Evolutionary conservation across 1,140 invertebrate genomes (phyloP), one percentile per base, ranked within the genome.

Genomic region (Heliconius nattereri): DNA sequence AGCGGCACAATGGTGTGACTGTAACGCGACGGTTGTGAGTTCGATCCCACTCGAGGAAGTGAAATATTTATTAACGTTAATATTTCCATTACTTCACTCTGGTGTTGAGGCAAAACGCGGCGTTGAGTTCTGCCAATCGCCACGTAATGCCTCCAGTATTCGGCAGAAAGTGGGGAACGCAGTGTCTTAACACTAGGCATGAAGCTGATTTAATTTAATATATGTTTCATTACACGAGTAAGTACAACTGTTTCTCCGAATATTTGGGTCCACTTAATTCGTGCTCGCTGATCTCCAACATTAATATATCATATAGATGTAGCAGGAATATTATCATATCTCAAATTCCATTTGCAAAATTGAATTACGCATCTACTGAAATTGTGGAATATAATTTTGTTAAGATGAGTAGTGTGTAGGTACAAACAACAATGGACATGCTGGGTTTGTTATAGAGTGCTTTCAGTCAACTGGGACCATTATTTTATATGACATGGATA

Each of bases 371-470:
- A 32, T 26, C 32, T 49, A 45, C 3, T 74, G 57, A 54, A 71
- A 79, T 40, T 75, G 54, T 79, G 9, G 37, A 40, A 57, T 49
- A 54, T 66, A 40, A 74, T 79, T 45, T 74, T 74, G 71, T 79
- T 70, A 75, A 79, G 78, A 78, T 70, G 52, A 71, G 52, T 71
- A 75, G 60, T 74, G 35, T 57, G 40, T 71, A 72, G 57, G n/a
- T 71, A 70, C 52, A 75, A 70, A 82, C 78, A 70, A 82, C 76
- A 84, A 82, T 76, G 78, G 78, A 82, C 19, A 73, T 71, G 70
- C 37, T 80, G 23, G 71, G 80, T 82, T 84, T 80, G 83, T 78
- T 78, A 45, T 77, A 78, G 35, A 23, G 80, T 80, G 78, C 80
- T 78, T 84, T 77, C 60, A 66, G 74, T 78, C 79, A 54, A 8